Evolutionary conservation across 1,140 invertebrate genomes (phyloP).

Genomic region (Brachionus sp.): DNA sequence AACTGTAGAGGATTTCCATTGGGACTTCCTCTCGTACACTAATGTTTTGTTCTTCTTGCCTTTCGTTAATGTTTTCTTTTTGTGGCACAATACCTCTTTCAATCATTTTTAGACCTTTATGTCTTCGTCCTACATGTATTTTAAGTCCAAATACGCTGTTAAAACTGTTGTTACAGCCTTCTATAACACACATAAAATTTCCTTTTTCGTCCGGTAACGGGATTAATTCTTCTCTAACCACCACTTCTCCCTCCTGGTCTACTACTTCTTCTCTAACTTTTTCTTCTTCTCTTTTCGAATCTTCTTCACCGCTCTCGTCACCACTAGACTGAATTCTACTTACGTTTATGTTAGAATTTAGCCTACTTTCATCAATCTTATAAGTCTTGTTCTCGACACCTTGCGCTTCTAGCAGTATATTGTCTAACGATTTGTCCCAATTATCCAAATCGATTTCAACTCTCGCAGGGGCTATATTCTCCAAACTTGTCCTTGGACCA

Average conservation of each 20-base stretch:
- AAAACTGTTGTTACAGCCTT: not conserved
- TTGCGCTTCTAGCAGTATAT: not conserved
- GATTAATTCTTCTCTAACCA: not conserved
- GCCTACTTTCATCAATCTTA: not conserved
- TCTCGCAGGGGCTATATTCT: not conserved
- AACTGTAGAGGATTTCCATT: not conserved
- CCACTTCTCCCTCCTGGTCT: not conserved
- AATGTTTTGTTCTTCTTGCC: not conserved
- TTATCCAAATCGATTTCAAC: not conserved
- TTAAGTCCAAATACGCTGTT: not conserved
- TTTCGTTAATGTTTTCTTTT: not conserved
- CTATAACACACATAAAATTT: not conserved
- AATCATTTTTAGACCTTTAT: not conserved
- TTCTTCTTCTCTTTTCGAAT: not conserved
- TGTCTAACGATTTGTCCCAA: not conserved
- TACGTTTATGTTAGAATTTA: not conserved
- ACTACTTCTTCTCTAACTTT: not conserved
- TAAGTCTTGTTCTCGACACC: not conserved
- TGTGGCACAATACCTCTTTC: not conserved
- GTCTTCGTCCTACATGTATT: not conserved
- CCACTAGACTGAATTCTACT: not conserved
- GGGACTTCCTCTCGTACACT: not conserved
- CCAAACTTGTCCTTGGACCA: not conserved
- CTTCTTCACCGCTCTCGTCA: not conserved
- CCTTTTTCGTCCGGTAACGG: not conserved